Base-by-base conservation (phyloP, 2,113 vertebrate genomes). In the Notothenia coriiceps region DNA sequence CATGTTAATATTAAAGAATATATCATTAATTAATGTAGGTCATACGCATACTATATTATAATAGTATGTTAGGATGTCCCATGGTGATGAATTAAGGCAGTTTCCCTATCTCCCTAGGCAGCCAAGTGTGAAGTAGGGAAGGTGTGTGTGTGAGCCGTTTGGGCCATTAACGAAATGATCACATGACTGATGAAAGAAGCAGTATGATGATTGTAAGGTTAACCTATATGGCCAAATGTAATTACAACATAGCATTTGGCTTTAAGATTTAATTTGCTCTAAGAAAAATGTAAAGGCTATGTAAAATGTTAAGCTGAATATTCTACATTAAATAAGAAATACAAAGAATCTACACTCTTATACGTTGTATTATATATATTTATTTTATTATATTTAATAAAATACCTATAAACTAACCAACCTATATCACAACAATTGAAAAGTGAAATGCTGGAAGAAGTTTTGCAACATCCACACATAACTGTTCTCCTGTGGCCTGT, bases 1-100 rank as follows among this genome's bases (percentile, higher is more conserved):
- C 86, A 49, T 82, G 89, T 85, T 89, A 86, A 89, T 89, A 88
- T 89, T 92, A 88, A 86, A 90, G 81, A 70, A 82, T 88, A 87
- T 86, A 90, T 90, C 61, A 86, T 92, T 91, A 91, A 93, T 93
- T 91, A 93, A 86, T 81, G 85, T 68, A 89, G 85, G 85, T 91
- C 82, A 85, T 89, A 90, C 84, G 83, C 80, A 83, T 84, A 88
- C 64, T 77, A 51, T 89, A 80, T 86, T 74, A 87, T 85, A 70
- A 77, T 84, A 83, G 77, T 72, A 80, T 65, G 52, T 85, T 85
- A 70, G 67, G 44, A 87, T 25, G 84, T 77, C 54, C 83, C 54
- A 9, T 75, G 65, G 80, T 88, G 80, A 88, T 86, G 74, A 84
- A 90, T 90, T 86, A 84, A 89, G 70, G 80, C 76, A 33, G 67